Base-by-base conservation (phyloP, 2,888 invertebrate species). In the Masnerella sp. region DNA sequence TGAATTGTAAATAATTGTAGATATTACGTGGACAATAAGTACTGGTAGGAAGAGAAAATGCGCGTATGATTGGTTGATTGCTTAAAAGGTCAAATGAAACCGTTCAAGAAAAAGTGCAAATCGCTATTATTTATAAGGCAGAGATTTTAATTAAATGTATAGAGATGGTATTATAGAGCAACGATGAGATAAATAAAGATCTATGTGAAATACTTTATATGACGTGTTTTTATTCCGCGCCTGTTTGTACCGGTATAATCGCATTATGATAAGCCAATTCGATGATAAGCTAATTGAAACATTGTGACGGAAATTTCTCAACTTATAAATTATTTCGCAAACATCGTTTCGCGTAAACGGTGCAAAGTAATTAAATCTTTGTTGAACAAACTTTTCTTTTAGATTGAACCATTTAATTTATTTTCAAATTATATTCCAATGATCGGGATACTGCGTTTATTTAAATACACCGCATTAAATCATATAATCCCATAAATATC, bases 71-170 rank as follows among this genome's bases (percentile, higher is more conserved):
- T 15, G 14, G 9, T 11, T 28, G 7, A n/a, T 28, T n/a, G n/a
- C n/a, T 28, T 28, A 7, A 28, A 28, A 28, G n/a, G n/a, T 28
- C 8, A 28, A 28, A 9, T 7, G 1, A 7, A 28, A 9, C 28
- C 49, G 70, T 78, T 68, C 45, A 79, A 75, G 79, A 79, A 77
- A 81, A 77, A 81, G 76, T 74, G 75, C 76, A 77, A 74, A 79
- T 79, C 78, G 78, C 78, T 80, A 83, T 82, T 82, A 85, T 83
- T 85, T 83, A 80, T 82, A 84, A 82, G 79, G 67, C 82, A 84
- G 82, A 85, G 82, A 72, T 78, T 83, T 75, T 83, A 84, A 84
- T 82, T 84, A 80, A 84, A 85, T 85, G 83, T 82, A 84, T 81
- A 84, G 79, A 84, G 80, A 82, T 80, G 77, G 76, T 82, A 77